These are phyloP conservation scores for Misgurnus anguillicaudatus DNA, from an alignment of 2,113 vertebrate genomes.

Conservation along the genomic window DNA sequence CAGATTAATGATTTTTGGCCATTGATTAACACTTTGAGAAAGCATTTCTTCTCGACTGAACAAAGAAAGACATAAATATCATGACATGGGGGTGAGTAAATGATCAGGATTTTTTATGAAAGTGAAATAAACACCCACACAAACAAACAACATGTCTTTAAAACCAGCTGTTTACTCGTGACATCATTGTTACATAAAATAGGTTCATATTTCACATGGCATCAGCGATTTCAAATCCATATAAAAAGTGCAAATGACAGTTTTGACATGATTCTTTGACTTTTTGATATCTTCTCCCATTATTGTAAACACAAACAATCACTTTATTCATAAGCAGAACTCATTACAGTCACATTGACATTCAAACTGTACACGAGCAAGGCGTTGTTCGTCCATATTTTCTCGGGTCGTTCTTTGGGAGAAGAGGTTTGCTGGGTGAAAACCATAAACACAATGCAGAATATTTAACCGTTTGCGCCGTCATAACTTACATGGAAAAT, in stretches of 20 bases:
- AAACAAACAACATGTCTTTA: background rate
- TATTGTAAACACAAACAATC: conserved; percentile 50
- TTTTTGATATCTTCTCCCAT: background rate
- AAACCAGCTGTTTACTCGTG: conserved; percentile 33
- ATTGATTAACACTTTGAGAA: too few species aligned
- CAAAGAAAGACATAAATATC: too few species aligned
- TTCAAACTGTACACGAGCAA: conserved; percentile 41
- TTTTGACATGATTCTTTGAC: conserved; percentile 6
- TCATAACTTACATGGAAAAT: conserved; percentile 33
- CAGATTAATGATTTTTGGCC: too few species aligned
- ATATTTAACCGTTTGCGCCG: conserved; percentile 28
- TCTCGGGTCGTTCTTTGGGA: conserved; percentile 29
- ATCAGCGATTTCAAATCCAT: conserved; percentile 47
- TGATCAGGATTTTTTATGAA: too few species aligned
- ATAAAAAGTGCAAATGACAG: conserved; percentile 54
- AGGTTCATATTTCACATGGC: conserved; percentile 45
- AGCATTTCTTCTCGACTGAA: too few species aligned
- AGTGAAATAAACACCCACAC: too few species aligned
- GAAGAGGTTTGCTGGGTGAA: conserved; percentile 5
- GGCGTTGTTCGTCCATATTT: conserved; percentile 14
- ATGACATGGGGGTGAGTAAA: too few species aligned
- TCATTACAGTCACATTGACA: conserved; percentile 50
- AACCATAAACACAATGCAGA: conserved; percentile 27
- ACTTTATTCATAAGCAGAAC: conserved; percentile 43
- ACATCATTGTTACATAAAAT: conserved; percentile 48